Evolutionary conservation across 2,113 vertebrate species (phyloP).

Genomic region (Castor canadensis): DNA sequence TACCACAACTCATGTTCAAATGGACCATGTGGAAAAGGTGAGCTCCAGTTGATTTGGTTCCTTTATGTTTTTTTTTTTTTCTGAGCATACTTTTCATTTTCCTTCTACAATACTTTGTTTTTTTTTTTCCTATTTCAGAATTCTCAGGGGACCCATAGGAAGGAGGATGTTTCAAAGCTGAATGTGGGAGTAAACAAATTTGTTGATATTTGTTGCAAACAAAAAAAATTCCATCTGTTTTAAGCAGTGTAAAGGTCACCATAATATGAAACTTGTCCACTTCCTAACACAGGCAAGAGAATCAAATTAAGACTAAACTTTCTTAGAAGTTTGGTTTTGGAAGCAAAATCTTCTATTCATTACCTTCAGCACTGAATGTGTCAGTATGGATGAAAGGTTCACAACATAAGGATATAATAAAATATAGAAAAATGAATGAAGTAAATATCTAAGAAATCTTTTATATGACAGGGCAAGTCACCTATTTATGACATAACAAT

Average conservation of each 20-base stretch:
- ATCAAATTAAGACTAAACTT: neutral
- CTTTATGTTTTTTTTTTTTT: neutral
- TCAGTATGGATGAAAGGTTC: neutral
- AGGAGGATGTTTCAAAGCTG: neutral
- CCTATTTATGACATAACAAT: neutral
- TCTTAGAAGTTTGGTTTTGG: neutral
- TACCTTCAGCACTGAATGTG: neutral
- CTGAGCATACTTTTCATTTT: neutral
- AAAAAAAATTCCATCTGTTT: neutral
- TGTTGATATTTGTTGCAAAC: conserved; percentile 1
- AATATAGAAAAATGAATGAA: neutral
- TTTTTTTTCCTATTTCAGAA: neutral
- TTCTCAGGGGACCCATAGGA: neutral
- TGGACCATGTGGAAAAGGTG: neutral
- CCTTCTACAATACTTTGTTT: neutral
- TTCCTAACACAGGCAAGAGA: neutral
- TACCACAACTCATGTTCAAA: rapidly evolving
- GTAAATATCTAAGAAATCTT: neutral
- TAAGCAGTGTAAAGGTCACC: neutral
- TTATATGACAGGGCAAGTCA: neutral
- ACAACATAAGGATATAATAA: neutral
- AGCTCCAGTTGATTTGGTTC: neutral
- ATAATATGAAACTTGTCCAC: neutral
- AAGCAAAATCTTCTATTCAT: neutral
- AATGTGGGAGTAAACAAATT: neutral